Percentiles rank a stretch among this genome's conserved stretches.
Conservation (phyloP, 2,888 invertebrate species). For the Margaritifera margaritifera region DNA sequence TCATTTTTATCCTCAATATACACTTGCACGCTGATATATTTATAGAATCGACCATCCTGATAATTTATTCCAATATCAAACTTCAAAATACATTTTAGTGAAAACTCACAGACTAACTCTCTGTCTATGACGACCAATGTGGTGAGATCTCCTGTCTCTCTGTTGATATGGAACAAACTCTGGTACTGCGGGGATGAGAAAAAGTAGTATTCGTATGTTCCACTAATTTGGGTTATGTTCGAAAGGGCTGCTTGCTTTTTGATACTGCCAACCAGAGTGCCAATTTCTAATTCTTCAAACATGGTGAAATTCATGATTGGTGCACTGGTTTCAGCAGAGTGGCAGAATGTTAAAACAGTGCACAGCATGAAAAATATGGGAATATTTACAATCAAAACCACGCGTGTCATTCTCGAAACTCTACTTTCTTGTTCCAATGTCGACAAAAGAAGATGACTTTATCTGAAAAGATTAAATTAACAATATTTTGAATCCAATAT, state of each 20-base stretch:
- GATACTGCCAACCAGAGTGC: slow-evolving; percentile 36
- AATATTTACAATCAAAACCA: no score
- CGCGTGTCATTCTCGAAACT: no score
- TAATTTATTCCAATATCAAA: slow-evolving; percentile 46
- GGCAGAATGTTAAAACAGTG: neutral
- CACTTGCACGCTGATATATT: slow-evolving; percentile 39
- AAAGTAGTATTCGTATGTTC: slow-evolving; percentile 29
- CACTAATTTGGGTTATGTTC: slow-evolving; percentile 9
- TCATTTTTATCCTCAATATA: slow-evolving; percentile 54
- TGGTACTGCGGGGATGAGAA: slow-evolving; percentile 23
- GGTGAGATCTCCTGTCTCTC: slow-evolving; percentile 32
- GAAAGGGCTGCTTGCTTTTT: slow-evolving; percentile 24
- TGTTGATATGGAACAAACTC: slow-evolving; percentile 34
- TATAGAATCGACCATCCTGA: slow-evolving; percentile 19
- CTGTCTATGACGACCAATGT: slow-evolving; percentile 49
- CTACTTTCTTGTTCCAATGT: no score
- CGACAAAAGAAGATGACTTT: no score
- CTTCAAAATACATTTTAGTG: slow-evolving; percentile 34
- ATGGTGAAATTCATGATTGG: slow-evolving; percentile 32
- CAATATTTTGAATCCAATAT: no score
- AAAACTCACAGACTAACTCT: slow-evolving; percentile 41
- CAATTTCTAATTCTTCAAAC: slow-evolving; percentile 32
- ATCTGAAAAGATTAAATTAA: no score
- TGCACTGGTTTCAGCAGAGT: slow-evolving; percentile 2
- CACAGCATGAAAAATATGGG: no score